Evolutionary conservation across 2,888 invertebrate genomes (phyloP), one percentile per base, ranked within the genome.

Genomic region (Morinoia aosen): DNA sequence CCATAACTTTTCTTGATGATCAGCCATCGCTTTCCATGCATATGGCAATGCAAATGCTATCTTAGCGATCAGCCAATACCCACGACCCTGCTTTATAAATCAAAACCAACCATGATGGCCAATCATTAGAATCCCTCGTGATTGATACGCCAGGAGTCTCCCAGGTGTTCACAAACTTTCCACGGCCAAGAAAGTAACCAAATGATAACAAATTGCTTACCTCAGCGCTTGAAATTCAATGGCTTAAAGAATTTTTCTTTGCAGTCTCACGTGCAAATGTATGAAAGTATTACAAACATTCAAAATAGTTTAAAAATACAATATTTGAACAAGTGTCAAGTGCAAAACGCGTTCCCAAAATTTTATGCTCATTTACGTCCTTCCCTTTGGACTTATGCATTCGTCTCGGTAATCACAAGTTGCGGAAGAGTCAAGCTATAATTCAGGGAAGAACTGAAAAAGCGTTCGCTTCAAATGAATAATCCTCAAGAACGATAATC

Each of bases 1-100:
- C 76, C 76, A 76, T 76, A 76, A 76, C 76, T 76, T 76, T 76
- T 76, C 76, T 76, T 76, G 76, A 76, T 76, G 76, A 76, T 76
- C 76, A 76, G 76, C 76, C 76, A 76, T 76, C 76, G 76, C 76
- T 76, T 76, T 76, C 76, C 76, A 76, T 76, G 76, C 76, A 76
- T 76, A 76, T 76, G 76, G 76, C 76, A 76, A 76, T 76, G 33
- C 76, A 76, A 76, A 76, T 25, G 76, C 76, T 76, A 76, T 76
- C 76, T 76, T 76, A 33, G 25, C 76, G 76, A 76, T 76, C 76
- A 76, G 76, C 76, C 76, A 76, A 33, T 76, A 76, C 76, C 76
- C 76, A 76, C 76, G 76, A 76, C 76, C 76, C 76, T 76, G 76
- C 25, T 76, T 76, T 76, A 76, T 76, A 76, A 76, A 76, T 76